Evolutionary conservation across 2,797 vertebrate genomes (phyloP).

Genomic region (Trichosurus vulpecula): DNA sequence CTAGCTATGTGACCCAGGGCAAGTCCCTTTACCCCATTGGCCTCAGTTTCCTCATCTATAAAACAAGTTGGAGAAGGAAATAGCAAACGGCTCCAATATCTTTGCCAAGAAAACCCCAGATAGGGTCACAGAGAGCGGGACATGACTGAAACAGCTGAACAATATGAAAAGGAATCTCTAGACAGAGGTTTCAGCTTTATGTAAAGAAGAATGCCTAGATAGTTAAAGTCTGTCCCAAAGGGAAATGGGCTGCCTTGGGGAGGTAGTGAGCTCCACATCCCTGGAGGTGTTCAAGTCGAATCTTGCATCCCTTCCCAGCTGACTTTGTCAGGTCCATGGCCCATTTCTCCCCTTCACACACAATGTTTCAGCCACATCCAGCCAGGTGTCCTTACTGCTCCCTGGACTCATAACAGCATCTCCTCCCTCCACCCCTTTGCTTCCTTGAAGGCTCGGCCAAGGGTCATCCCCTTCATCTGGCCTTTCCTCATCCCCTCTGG

Average conservation of each 20-base stretch:
- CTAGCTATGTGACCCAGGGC: neutral
- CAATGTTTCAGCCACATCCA: neutral
- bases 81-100: neutral
- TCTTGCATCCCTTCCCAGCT: constrained; percentile 2
- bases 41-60: neutral
- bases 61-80: neutral
- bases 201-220: neutral
- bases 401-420: neutral
- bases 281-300: neutral
- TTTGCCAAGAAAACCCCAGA: neutral
- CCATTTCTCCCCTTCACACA: neutral
- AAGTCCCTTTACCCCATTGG: neutral
- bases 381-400: neutral
- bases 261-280: neutral
- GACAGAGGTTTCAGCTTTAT: neutral
- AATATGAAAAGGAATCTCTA: neutral
- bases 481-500: neutral
- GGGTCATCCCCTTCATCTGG: neutral
- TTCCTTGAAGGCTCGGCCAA: neutral
- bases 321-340: neutral
- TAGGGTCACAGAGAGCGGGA: neutral
- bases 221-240: neutral
- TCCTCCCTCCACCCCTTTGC: neutral
- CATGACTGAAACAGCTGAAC: neutral
- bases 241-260: neutral